phyloP scores from a whole-genome alignment of 2,113 vertebrate genomes.

The Varanus komodoensis region DNA sequence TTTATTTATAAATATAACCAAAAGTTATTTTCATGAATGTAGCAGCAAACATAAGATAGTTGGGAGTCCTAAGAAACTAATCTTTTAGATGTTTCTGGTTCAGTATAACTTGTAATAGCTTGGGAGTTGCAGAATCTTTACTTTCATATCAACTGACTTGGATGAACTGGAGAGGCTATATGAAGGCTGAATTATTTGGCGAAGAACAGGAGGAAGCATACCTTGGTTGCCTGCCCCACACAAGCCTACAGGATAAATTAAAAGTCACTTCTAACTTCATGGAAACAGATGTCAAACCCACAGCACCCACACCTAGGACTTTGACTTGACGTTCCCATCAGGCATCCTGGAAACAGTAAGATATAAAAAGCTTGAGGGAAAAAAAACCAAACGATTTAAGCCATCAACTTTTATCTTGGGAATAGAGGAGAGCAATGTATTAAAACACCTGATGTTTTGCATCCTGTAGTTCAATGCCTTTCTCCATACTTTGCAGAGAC shows the following conservation, averaged over 20 bases:
- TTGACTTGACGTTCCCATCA: slow-evolving; percentile 37
- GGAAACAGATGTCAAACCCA: slow-evolving; percentile 86
- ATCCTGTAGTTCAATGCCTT: slow-evolving; percentile 58
- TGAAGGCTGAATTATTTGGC: slow-evolving; percentile 66
- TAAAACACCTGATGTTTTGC: slow-evolving; percentile 41
- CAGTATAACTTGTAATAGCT: slow-evolving; percentile 72
- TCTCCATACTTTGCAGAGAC: slow-evolving; percentile 44
- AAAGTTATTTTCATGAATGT: slow-evolving; percentile 76
- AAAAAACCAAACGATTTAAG: slow-evolving; percentile 57
- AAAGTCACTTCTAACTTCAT: slow-evolving; percentile 73
- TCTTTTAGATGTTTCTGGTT: slow-evolving; percentile 73
- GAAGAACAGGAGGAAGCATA: slow-evolving; percentile 56
- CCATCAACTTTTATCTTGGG: slow-evolving; percentile 65
- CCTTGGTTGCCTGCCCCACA: slow-evolving; percentile 62
- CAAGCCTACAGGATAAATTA: slow-evolving; percentile 73
- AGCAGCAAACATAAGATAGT: slow-evolving; percentile 81
- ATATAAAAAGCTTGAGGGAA: slow-evolving; percentile 48
- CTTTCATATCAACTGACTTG: slow-evolving; percentile 75
- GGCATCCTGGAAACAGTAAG: slow-evolving; percentile 42
- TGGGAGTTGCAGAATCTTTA: slow-evolving; percentile 74
- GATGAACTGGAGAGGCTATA: slow-evolving; percentile 74
- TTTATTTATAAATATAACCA: slow-evolving; percentile 78
- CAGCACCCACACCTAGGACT: slow-evolving; percentile 73
- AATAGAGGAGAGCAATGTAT: slow-evolving; percentile 58
- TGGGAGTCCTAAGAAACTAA: slow-evolving; percentile 67